Base-by-base conservation (phyloP, 2,888 invertebrate species). In the Chaetogeoica ovagalla region DNA sequence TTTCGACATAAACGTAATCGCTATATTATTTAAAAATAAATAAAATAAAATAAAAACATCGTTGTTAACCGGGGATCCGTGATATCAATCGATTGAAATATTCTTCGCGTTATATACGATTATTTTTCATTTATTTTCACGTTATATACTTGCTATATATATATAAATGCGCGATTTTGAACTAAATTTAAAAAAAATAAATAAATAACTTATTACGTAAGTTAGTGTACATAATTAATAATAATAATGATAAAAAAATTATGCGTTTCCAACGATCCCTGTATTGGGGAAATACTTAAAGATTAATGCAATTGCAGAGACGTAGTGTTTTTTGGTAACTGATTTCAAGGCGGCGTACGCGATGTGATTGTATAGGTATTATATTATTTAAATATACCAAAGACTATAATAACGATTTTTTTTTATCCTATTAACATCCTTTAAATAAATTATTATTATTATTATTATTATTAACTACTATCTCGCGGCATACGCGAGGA, bases 251-350 rank as follows among this genome's bases (percentile, higher is more conserved):
- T n/a, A n/a, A n/a, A 30, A 30, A 30, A 2, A 30, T 30, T 4
- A 30, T 30, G 30, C 30, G 30, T 55, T 55, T 55, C 19, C 19
- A 5, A 11, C 19, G 19, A 48, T 19, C 17, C 17, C 8, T 30
- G 4, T 30, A 30, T 30, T 30, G 2, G 19, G 2, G 19, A 55
- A 55, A 55, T 6, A 55, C 19, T 55, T 59, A 21, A 59, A 21
- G 9, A 59, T 21, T 21, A n/a, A 59, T 21, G 21, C 21, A 21
- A 21, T 21, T 21, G 59, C 59, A 30, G 30, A 30, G 59, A 21
- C 7, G 57, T 21, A 59, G 21, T 68, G 8, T 2, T 43, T 52
- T 63, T 39, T 74, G 74, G 74, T 74, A 74, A 74, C 74, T 74
- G 30, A 65, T 65, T 65, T 65, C 65, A 63, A 65, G 55, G 55